Base-by-base conservation (phyloP, 2,888 invertebrate genomes). In the Drosophila heteroneura region DNA sequence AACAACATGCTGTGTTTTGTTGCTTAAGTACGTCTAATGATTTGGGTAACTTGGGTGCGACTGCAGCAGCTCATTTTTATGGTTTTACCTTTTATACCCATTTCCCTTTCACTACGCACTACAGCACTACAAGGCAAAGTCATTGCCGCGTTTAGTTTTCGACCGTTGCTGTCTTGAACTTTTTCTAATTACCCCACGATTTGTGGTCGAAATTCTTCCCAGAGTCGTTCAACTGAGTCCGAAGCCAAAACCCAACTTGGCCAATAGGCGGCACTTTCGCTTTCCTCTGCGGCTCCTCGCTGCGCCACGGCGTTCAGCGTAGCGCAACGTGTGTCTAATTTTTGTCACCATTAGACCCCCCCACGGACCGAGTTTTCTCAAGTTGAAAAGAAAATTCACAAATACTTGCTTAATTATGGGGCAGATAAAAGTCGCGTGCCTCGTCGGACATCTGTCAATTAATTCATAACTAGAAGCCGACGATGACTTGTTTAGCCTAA, bases 131-230 rank as follows among this genome's bases (percentile, higher is more conserved):
- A 41, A 4, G 33, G 68, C 62, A 70, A 79, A 85, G 76, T 85
- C 91, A 86, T 75, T 75, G 74, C 88, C 76, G 57, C 63, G 75
- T 78, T 86, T 81, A 58, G 73, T 54, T 64, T 63, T 41, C 26
- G 9, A 22, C 39, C 60, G 61, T 49, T 68, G 56, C 53, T 61
- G 65, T 60, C 62, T 69, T 71, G 68, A 74, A 74, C 76, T 80
- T 87, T 89, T 87, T 91, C 88, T 87, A 90, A 90, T 91, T 90
- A 89, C 91, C 74, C 69, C 56, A 71, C 83, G 91, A 87, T 87
- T 91, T 91, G 90, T 90, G 90, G 90, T 91, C 81, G 78, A 87
- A 85, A 91, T 91, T 89, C 91, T 91, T 85, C 88, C 82, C 91
- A 90, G 80, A 84, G 76, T 68, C 89, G 83, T 78, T 89, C 89